Evolutionary conservation across 2,113 vertebrate genomes (phyloP).

Genomic region (Rhombomys opimus): DNA sequence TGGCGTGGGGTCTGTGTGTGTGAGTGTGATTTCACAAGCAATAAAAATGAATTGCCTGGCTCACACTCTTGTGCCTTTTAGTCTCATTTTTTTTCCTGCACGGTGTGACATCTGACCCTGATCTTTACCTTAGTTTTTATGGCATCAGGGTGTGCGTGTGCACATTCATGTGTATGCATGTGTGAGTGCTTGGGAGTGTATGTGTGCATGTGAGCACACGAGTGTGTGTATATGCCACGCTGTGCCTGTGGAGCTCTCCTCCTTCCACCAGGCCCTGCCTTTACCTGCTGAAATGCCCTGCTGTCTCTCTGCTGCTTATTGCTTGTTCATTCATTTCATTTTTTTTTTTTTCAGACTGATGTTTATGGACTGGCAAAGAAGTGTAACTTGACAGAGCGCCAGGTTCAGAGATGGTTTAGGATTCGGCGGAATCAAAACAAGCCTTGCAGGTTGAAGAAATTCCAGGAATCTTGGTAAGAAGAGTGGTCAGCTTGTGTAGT

Average conservation of each 20-base stretch:
- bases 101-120: not conserved
- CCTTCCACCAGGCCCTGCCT: no score
- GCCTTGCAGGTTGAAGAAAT: slow-evolving; percentile 93
- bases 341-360: slow-evolving; percentile 87
- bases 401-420: slow-evolving; percentile 96
- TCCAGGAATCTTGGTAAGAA: slow-evolving; percentile 95
- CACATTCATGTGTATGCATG: no score
- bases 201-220: not conserved
- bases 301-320: not conserved
- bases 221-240: no score
- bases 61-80: not conserved
- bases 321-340: slow-evolving; percentile 6
- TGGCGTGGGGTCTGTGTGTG: not conserved
- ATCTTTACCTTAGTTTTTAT: not conserved
- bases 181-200: not conserved
- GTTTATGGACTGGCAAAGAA: slow-evolving; percentile 94
- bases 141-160: not conserved
- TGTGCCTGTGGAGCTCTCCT: not conserved
- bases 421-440: slow-evolving; percentile 91
- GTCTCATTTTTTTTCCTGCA: not conserved
- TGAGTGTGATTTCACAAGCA: not conserved
- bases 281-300: not conserved
- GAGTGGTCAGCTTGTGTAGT: rapidly evolving
- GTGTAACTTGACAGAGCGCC: slow-evolving; percentile 88
- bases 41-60: slow-evolving; percentile 1